phyloP scores from a whole-genome alignment of 2,888 invertebrate species.

The Himalopsyche kuldschensis region DNA sequence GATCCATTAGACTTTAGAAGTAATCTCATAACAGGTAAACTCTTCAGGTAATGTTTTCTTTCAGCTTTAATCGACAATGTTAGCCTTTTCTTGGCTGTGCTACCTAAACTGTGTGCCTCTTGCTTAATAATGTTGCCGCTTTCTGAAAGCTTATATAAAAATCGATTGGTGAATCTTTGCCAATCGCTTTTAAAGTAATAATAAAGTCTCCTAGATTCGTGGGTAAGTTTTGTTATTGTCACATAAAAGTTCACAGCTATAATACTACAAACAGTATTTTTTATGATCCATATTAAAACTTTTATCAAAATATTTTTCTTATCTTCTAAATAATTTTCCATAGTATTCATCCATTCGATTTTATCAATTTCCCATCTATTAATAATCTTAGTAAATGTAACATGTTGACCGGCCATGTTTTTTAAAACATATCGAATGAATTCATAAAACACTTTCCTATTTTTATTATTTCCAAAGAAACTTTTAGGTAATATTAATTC shows the following conservation, averaged over 20 bases:
- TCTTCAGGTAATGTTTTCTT: constrained; percentile 48
- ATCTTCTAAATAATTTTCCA: constrained; percentile 30
- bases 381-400: constrained; percentile 44
- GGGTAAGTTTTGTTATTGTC: constrained; percentile 52
- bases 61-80: not conserved
- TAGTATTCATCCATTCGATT: constrained; percentile 45
- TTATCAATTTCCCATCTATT: constrained; percentile 48
- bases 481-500: constrained; percentile 48
- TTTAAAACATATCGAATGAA: constrained; percentile 46
- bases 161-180: constrained; percentile 55
- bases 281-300: constrained; percentile 48
- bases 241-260: constrained; percentile 54
- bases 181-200: constrained; percentile 54
- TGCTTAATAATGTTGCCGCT: constrained; percentile 47
- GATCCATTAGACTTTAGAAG: constrained; percentile 30
- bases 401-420: constrained; percentile 53
- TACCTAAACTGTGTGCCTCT: constrained; percentile 46
- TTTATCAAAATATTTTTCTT: constrained; percentile 42
- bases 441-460: constrained; percentile 48
- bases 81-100: constrained; percentile 47
- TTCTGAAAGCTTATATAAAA: constrained; percentile 48
- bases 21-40: constrained; percentile 40
- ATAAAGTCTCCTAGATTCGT: constrained; percentile 53
- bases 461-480: constrained; percentile 48
- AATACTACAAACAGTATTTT: constrained; percentile 49